phyloP scores from a whole-genome alignment of 1,140 invertebrate genomes.

The Hyles vespertilio region DNA sequence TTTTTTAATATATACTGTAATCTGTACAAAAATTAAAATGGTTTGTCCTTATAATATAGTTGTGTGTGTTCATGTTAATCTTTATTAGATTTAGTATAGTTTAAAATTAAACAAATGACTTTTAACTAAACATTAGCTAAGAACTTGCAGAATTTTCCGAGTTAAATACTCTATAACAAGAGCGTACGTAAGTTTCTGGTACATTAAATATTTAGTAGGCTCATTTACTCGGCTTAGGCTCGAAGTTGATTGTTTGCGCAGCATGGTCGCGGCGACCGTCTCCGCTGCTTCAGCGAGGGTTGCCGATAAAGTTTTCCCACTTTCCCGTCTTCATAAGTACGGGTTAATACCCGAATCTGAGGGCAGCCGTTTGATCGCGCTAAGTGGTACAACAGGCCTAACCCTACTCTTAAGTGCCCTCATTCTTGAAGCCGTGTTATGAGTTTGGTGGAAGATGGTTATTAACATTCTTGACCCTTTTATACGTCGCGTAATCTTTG shows the following conservation, averaged over 20 bases:
- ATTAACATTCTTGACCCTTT: no score
- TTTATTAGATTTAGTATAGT: not conserved
- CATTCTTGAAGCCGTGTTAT: no score
- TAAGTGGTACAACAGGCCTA: no score
- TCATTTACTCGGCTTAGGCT: not conserved
- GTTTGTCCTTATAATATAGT: no score
- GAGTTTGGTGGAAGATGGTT: no score
- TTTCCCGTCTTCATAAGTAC: not conserved
- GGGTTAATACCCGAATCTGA: conserved; percentile 3
- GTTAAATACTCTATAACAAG: not conserved
- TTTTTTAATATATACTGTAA: no score
- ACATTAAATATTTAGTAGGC: no score
- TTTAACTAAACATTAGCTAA: not conserved
- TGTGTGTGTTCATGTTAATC: no score
- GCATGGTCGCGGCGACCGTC: not conserved
- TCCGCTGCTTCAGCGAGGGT: not conserved
- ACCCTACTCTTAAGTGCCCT: no score
- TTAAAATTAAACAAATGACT: not conserved
- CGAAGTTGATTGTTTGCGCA: conserved; percentile 2
- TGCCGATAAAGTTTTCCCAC: not conserved
- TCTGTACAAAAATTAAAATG: no score
- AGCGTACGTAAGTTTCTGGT: no score
- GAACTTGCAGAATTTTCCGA: not conserved
- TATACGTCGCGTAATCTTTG: no score
- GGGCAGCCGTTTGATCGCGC: not conserved